Base-by-base conservation (phyloP, 92 coral and sea anemone species). In the Hydrozoanthus gracilis region DNA sequence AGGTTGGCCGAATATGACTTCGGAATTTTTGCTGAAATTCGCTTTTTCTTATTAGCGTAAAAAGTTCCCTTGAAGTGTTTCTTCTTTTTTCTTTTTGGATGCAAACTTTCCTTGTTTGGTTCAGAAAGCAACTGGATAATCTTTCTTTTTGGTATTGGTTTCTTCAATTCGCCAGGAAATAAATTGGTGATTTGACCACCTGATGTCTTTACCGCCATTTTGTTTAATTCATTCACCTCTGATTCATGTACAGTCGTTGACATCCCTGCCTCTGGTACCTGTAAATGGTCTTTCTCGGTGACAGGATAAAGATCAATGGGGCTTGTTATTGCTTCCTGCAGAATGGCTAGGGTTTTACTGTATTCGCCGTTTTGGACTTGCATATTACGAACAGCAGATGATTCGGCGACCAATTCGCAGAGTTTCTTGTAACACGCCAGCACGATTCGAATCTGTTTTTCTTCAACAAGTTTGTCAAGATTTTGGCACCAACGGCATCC, bases 401-500 rank as follows among this genome's bases (percentile, higher is more conserved):
- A 91, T 11, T 91, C 89, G 2, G 94, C 89, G 71, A 97, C 82
- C 88, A 71, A 91, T 69, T 95, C 97, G 86, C 99, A 97, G 17
- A 97, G 86, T 89, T 95, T 92, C 90, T 95, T 97, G 80, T 97
- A 97, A 61, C 99, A 97, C 14, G 99, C 99, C 52, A 97, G 92
- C 8, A 97, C 91, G 35, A 97, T 94, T 39, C 92, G 89, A 18
- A 93, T 93, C 86, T 97, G 99, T 72, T 88, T 88, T 47, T 97
- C 95, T 86, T 92, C 95, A 13, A 88, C 91, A 8, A 97, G 90
- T 77, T 90, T 87, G 45, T 92, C 98, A 75, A 92, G 90, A 79
- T 97, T 95, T 68, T 94, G 92, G 77, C 99, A 97, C 99, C 99
- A 97, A 60, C 98, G 94, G 67, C 99, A 97, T 7, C 97, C 99